Evolutionary conservation across 2,797 vertebrate genomes (phyloP).

Genomic region (Acanthurus leucopareius): DNA sequence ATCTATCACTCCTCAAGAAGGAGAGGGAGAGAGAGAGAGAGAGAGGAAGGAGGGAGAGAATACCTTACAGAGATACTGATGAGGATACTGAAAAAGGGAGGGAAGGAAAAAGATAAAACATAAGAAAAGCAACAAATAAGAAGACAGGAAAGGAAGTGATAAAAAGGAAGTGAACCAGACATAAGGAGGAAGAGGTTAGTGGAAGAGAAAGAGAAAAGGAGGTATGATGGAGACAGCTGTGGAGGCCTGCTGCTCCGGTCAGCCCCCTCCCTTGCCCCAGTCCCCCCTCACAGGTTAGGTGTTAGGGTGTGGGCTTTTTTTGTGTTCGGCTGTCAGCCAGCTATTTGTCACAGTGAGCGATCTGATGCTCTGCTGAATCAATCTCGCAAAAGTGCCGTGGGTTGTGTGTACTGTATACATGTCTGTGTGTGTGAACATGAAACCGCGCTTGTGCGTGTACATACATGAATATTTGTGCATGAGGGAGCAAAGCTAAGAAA

Average conservation of each 20-base stretch:
- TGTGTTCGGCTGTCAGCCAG: constrained; percentile 82
- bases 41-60: constrained; percentile 55
- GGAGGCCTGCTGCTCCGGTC: constrained; percentile 75
- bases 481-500: constrained; percentile 31
- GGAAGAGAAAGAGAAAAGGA: constrained; percentile 31
- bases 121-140: constrained; percentile 52
- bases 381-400: constrained; percentile 75
- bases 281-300: constrained; percentile 85
- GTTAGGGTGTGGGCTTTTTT: constrained; percentile 83
- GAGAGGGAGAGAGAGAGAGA: constrained; percentile 65
- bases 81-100: constrained; percentile 54
- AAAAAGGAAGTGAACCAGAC: constrained; percentile 46
- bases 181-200: constrained; percentile 19
- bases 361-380: constrained; percentile 83
- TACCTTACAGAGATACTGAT: constrained; percentile 70
- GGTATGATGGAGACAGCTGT: constrained; percentile 67
- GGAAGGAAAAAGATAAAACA: constrained; percentile 50
- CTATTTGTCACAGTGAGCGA: constrained; percentile 87
- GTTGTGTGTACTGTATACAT: constrained; percentile 68
- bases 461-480: constrained; percentile 52
- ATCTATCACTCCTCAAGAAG: constrained; percentile 86
- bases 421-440: constrained; percentile 61
- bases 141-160: constrained; percentile 28
- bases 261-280: constrained; percentile 59
- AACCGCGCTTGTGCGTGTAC: constrained; percentile 56